Conservation (phyloP, 2,113 vertebrate species). For the Geococcyx californianus region DNA sequence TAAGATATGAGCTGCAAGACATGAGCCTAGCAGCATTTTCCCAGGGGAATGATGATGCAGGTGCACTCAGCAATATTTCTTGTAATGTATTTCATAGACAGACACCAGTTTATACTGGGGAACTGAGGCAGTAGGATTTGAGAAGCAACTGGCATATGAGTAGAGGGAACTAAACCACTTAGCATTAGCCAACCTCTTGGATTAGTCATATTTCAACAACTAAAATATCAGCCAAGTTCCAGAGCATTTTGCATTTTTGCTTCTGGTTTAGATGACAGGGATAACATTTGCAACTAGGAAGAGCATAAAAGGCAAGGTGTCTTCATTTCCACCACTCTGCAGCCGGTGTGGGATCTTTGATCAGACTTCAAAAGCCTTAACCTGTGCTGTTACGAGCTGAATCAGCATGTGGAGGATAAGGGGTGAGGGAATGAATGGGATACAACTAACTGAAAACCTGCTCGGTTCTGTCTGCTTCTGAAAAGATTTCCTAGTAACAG, state of each 20-base stretch:
- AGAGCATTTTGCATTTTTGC: not conserved
- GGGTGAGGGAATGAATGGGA: slow-evolving; percentile 33
- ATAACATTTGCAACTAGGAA: not conserved
- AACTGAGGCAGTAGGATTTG: not conserved
- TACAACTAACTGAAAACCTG: not conserved
- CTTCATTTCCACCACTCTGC: not conserved
- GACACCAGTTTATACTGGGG: not conserved
- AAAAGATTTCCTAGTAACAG: slow-evolving; percentile 30
- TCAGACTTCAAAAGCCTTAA: slow-evolving; percentile 45
- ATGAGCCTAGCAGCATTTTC: not conserved
- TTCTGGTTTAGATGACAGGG: not conserved
- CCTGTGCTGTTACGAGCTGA: slow-evolving; percentile 9
- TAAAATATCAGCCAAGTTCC: not conserved
- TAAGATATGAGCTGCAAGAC: not conserved
- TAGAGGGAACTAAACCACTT: not conserved
- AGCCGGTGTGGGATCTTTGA: slow-evolving; percentile 22
- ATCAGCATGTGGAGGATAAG: slow-evolving; percentile 7
- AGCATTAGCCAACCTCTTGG: not conserved
- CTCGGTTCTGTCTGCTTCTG: not conserved
- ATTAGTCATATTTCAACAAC: not conserved
- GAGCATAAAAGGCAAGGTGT: not conserved
- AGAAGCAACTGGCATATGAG: not conserved
- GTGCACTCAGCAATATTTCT: not conserved
- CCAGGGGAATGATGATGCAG: not conserved
- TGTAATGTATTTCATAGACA: not conserved